Base-by-base conservation (phyloP, 2,888 invertebrate genomes). In the Diadegma fenestrale region DNA sequence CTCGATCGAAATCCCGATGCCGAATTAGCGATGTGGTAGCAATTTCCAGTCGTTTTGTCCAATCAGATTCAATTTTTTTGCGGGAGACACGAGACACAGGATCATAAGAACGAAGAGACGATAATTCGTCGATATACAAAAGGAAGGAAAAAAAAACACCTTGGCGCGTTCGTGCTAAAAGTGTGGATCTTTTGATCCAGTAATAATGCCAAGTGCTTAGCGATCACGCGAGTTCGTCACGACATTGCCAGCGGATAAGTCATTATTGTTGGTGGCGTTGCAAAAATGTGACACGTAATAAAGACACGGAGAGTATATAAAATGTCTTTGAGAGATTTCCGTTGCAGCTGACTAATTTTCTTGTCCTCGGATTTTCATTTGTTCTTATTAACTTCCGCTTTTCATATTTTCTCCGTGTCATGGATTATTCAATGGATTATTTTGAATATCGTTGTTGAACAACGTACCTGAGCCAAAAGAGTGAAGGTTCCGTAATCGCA, bases 401-500 rank as follows among this genome's bases (percentile, higher is more conserved):
- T 63, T 61, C 37, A 30, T 51, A 0, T n/a, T 51, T 41, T 71
- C 51, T 68, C 14, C 14, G 7, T 51, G n/a, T 30, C 17, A n/a
- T 37, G n/a, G n/a, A 8, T 22, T 37, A n/a, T 68, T 14, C 37
- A 3, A 30, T 43, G 12, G 22, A 22, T 63, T 66, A 19, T 41
- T 64, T 61, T n/a, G 14, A 54, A 63, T 30, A 48, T 73, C 41
- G 71, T 61, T 78, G 78, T 82, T 76, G 63, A 61, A 51, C 64
- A 51, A 26, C 12, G 72, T 89, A 93, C 93, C 92, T 95, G 95
- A 51, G 97, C 95, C 63, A 97, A 94, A 84, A 97, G 94, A 19
- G 97, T 97, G 92, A 97, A 96, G 69, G 97, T 97, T 87, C 97
- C 97, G 88, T 96, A 96, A 93, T 97, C 97, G 33, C 96, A 95